Evolutionary conservation across 2,888 invertebrate species (phyloP).

Genomic region (Aromia moschata): DNA sequence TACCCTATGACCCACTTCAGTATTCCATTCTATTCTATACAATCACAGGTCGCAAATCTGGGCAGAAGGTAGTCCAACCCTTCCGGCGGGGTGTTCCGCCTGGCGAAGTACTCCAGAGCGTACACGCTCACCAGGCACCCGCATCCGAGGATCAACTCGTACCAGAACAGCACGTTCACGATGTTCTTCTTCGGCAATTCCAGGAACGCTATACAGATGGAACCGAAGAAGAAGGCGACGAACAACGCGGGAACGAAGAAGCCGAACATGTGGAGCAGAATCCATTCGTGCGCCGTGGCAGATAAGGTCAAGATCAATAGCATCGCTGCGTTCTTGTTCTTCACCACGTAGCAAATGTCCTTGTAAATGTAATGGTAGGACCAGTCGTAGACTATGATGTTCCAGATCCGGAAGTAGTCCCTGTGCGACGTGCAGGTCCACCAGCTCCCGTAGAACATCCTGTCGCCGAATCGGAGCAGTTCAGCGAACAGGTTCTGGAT

Average conservation of each 20-base stretch:
- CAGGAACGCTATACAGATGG: conserved; percentile 70
- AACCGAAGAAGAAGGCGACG: conserved; percentile 77
- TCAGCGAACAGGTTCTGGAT: conserved; percentile 95
- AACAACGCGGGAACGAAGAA: conserved; percentile 90
- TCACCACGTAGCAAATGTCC: conserved; percentile 67
- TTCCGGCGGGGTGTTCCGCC: conserved; percentile 72
- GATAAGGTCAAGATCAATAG: conserved; percentile 80
- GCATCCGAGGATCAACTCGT: conserved; percentile 79
- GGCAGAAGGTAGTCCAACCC: conserved; percentile 46
- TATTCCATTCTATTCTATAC: not conserved
- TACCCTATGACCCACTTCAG: too few species aligned
- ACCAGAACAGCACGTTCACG: conserved; percentile 87
- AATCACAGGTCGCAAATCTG: conserved; percentile 37
- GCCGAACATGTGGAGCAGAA: conserved; percentile 79
- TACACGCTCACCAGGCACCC: conserved; percentile 81
- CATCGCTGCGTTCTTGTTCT: conserved; percentile 67
- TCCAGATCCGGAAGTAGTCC: conserved; percentile 93
- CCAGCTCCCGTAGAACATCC: conserved; percentile 91
- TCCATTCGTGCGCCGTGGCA: conserved; percentile 88
- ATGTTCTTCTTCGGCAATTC: conserved; percentile 60
- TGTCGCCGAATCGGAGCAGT: conserved; percentile 85
- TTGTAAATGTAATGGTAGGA: conserved; percentile 88
- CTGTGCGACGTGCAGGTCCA: conserved; percentile 88
- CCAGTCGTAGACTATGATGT: conserved; percentile 95
- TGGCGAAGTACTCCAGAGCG: conserved; percentile 86